Evolutionary conservation across 2,888 invertebrate genomes (phyloP).

Genomic region (Conomelus anceps): DNA sequence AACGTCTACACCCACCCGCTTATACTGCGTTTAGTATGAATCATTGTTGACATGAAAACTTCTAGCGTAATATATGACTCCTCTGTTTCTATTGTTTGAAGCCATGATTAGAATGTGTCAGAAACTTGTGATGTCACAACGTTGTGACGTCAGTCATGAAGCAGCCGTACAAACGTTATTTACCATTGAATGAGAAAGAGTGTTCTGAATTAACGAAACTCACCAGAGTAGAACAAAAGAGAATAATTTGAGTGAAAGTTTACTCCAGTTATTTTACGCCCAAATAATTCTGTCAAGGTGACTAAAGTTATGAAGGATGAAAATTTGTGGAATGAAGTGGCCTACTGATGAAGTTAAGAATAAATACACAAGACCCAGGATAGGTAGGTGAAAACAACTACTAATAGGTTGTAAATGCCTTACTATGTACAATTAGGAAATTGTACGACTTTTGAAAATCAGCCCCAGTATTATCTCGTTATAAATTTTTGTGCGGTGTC

Average conservation of each 20-base stretch:
- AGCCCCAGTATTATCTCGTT: no score
- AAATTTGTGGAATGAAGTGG: not conserved
- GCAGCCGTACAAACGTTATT: not conserved
- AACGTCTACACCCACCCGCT: not conserved
- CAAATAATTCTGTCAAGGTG: not conserved
- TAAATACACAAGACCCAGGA: no score
- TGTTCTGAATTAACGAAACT: not conserved
- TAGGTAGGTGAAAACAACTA: no score
- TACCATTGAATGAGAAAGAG: not conserved
- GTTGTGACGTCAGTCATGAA: not conserved
- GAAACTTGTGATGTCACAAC: not conserved
- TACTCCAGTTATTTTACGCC: not conserved
- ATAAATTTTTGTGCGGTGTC: no score
- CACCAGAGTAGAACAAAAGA: not conserved
- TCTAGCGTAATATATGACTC: no score
- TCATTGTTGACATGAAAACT: not conserved
- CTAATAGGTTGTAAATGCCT: no score
- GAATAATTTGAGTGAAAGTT: not conserved
- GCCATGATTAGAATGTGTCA: not conserved
- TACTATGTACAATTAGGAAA: no score
- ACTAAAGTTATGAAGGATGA: not conserved
- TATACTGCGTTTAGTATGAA: not conserved
- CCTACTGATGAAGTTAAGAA: no score
- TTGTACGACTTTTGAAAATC: no score
- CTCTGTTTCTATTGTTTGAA: not conserved